A percentile compares a stretch with the other conserved stretches of the same genome.
These are phyloP conservation scores for Cyprinodon tularosa DNA, from an alignment of 2,113 vertebrate species.

Conservation along the genomic window DNA sequence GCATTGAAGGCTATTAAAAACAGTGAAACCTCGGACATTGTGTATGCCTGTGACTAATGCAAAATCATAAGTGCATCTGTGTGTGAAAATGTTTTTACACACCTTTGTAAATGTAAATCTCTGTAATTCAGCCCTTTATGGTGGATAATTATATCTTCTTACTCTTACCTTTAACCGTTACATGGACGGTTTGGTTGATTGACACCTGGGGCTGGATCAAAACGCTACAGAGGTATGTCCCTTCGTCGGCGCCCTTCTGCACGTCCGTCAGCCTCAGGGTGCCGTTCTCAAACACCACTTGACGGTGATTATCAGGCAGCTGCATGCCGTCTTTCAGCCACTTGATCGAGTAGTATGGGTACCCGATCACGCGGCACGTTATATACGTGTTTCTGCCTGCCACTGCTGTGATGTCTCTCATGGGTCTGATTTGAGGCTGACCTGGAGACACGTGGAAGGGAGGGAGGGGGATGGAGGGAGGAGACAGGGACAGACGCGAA, in stretches of 20 bases:
- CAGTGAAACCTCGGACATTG: no score
- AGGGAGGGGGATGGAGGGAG: constrained; percentile 61
- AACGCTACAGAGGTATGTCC: constrained; percentile 96
- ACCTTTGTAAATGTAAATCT: neutral
- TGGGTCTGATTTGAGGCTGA: constrained; percentile 94
- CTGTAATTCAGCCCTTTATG: neutral
- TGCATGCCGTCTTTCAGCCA: constrained; percentile 97
- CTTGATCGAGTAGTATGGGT: constrained; percentile 99
- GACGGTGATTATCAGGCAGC: constrained; percentile 97
- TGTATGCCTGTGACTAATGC: no score
- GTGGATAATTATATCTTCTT: neutral
- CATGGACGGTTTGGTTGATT: constrained; percentile 97
- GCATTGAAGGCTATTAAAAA: no score
- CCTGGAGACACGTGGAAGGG: constrained; percentile 83
- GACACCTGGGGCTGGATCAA: constrained; percentile 97
- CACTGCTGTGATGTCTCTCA: constrained; percentile 97
- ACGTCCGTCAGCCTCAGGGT: constrained; percentile 96
- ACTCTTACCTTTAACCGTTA: constrained; percentile 93
- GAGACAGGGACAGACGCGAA: constrained; percentile 51
- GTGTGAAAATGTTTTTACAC: no score
- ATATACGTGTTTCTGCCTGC: constrained; percentile 97
- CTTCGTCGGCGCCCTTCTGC: constrained; percentile 97
- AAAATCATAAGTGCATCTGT: no score
- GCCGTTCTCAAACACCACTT: constrained; percentile 98
- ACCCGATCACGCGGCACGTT: constrained; percentile 98